Percentiles rank a stretch among this genome's conserved stretches.
Evolutionary conservation across 2,113 vertebrate genomes (phyloP).

Genomic region (Alosa alosa): DNA sequence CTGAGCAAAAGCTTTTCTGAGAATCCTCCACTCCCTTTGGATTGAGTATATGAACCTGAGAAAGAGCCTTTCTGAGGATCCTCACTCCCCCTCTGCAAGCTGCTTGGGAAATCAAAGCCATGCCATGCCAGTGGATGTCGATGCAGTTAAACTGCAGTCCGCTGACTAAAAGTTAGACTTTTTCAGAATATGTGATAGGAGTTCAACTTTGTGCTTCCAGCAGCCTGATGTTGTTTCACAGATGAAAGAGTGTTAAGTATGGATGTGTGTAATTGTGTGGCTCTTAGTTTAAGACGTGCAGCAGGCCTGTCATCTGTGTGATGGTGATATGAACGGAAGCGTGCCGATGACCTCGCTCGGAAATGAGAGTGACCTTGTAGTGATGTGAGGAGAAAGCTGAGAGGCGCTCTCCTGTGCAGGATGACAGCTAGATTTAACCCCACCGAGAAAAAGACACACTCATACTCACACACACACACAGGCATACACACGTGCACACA

Average conservation of each 20-base stretch:
- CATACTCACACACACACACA: conserved; percentile 21
- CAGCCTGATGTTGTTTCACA: not conserved
- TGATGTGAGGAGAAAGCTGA: conserved; percentile 67
- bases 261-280: not conserved
- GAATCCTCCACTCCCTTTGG: too few species aligned
- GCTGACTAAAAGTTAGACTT: not conserved
- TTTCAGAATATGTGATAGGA: not conserved
- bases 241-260: not conserved
- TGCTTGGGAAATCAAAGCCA: not conserved
- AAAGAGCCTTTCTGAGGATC: too few species aligned
- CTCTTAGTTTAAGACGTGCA: not conserved
- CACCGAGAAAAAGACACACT: conserved; percentile 47
- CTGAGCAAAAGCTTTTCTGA: too few species aligned
- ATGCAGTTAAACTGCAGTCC: not conserved
- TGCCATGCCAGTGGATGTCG: not conserved
- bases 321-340: conserved; percentile 70
- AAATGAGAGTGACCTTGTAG: conserved; percentile 72
- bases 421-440: conserved; percentile 60
- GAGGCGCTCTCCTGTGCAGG: conserved; percentile 57
- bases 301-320: conserved; percentile 22
- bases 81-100: too few species aligned
- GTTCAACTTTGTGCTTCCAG: not conserved
- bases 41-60: too few species aligned
- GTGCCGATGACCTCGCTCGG: conserved; percentile 63
- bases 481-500: not conserved